Evolutionary conservation across 2,888 invertebrate species (phyloP).

Genomic region (Caenorhabditis sp.): DNA sequence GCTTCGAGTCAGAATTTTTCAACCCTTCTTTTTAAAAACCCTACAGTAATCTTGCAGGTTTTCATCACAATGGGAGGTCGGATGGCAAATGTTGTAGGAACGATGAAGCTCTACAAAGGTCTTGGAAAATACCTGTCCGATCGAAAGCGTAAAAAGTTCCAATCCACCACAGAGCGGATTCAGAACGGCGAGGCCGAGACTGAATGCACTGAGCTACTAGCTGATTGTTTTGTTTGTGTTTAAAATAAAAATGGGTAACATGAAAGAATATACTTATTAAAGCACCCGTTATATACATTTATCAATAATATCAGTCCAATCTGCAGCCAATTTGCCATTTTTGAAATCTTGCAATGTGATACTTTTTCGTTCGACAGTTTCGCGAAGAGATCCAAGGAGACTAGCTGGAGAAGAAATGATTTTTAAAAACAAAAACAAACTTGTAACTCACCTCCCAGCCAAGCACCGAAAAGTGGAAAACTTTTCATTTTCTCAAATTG

Average conservation of each 20-base stretch:
- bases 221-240: constrained; percentile 40
- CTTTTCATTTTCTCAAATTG: constrained; percentile 28
- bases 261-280: not conserved
- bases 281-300: not conserved
- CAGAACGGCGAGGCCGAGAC: constrained; percentile 58
- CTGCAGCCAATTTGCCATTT: constrained; percentile 26
- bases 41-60: constrained; percentile 14
- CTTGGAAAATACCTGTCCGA: constrained; percentile 55
- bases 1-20: too few relatives aligned
- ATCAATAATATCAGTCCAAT: constrained; percentile 29
- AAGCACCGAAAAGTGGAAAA: constrained; percentile 19
- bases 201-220: constrained; percentile 52
- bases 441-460: constrained; percentile 30
- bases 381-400: constrained; percentile 31
- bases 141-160: constrained; percentile 55
- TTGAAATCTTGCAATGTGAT: constrained; percentile 23
- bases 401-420: constrained; percentile 17
- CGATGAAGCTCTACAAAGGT: constrained; percentile 59
- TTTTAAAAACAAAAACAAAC: not conserved
- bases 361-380: constrained; percentile 29
- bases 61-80: constrained; percentile 57
- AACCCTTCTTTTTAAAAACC: constrained; percentile 18
- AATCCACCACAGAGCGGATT: constrained; percentile 52
- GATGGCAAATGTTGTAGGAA: constrained; percentile 57
- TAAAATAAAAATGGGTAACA: not conserved